A percentile compares a stretch with the other conserved stretches of the same genome.
Conservation (phyloP, 2,797 vertebrate species). For the Poeciliopsis gracilis region DNA sequence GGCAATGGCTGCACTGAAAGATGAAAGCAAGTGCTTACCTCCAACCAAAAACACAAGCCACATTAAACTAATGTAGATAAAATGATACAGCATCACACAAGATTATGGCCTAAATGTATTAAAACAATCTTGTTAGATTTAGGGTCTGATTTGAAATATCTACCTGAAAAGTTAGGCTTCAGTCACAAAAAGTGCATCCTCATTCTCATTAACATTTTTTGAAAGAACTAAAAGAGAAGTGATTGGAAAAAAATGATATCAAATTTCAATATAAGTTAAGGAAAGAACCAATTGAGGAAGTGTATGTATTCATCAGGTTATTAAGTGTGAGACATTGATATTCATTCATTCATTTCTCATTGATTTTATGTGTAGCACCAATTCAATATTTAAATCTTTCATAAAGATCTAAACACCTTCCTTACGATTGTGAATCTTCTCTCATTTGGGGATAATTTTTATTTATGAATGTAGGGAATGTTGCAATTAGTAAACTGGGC, state of each 20-base stretch:
- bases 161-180: background rate
- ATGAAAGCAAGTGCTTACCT: background rate
- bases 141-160: background rate
- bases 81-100: background rate
- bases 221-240: background rate
- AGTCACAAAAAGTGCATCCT: background rate
- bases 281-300: background rate
- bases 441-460: background rate
- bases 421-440: background rate
- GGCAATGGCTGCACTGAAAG: slow-evolving; percentile 2
- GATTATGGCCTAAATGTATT: background rate
- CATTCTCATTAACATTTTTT: background rate
- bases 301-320: background rate
- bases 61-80: background rate
- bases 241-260: background rate
- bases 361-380: background rate
- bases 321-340: background rate
- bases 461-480: background rate
- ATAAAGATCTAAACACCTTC: background rate
- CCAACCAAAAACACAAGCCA: background rate
- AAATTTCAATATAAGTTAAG: background rate
- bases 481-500: background rate
- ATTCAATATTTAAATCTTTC: background rate
- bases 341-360: background rate
- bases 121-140: background rate